Evolutionary conservation across 2,113 vertebrate species (phyloP).

Genomic region (Fukomys damarensis): DNA sequence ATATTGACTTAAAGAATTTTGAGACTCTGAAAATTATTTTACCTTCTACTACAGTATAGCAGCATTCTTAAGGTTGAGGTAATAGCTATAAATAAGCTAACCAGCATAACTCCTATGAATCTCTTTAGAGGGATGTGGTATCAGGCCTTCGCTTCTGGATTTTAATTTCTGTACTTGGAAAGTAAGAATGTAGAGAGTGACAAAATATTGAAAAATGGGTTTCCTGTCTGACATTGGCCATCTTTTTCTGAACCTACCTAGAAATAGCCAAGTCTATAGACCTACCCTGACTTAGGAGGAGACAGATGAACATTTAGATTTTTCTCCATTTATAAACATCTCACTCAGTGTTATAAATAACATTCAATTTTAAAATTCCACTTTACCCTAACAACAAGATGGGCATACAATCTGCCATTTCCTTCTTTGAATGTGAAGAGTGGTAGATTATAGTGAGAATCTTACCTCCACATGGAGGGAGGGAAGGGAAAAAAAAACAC

Average conservation of each 20-base stretch:
- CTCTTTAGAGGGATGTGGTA: neutral
- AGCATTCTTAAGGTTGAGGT: neutral
- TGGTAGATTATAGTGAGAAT: slow-evolving; percentile 74
- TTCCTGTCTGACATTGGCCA: slow-evolving; percentile 37
- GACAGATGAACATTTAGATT: slow-evolving; percentile 81
- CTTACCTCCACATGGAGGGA: slow-evolving; percentile 55
- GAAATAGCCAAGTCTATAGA: slow-evolving; percentile 76
- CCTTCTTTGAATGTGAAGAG: slow-evolving; percentile 75
- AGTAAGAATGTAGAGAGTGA: neutral
- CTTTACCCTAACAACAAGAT: slow-evolving; percentile 82
- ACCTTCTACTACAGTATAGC: neutral
- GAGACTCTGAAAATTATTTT: neutral
- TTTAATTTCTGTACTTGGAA: slow-evolving; percentile 26
- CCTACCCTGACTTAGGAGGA: slow-evolving; percentile 73
- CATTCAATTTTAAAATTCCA: slow-evolving; percentile 78
- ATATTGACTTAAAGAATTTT: neutral
- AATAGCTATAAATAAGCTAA: slow-evolving; percentile 14
- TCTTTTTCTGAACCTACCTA: slow-evolving; percentile 58
- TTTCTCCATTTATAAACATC: slow-evolving; percentile 82
- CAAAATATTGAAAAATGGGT: neutral
- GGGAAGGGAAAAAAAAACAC: neutral
- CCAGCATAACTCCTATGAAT: neutral
- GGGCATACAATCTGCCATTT: slow-evolving; percentile 82
- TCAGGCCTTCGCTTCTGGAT: slow-evolving; percentile 26
- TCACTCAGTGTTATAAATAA: slow-evolving; percentile 82